Percentiles rank a stretch among this genome's conserved stretches.
phyloP scores from a whole-genome alignment of 2,113 vertebrate species.

The Lethenteron reissneri region DNA sequence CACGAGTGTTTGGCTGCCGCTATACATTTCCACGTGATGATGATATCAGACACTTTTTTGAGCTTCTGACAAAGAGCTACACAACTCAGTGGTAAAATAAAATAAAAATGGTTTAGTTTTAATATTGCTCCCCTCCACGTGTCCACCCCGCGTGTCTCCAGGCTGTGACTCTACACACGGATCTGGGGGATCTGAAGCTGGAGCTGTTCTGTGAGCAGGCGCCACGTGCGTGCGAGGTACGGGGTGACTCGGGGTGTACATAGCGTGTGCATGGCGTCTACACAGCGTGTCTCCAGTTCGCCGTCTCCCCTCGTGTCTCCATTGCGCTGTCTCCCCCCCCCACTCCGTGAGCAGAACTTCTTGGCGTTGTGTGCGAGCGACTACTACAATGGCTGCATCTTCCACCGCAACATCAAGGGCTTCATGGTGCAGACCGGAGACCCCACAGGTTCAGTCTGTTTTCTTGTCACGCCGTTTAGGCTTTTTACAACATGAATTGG shows the following conservation, averaged over 20 bases:
- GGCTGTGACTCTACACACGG: conserved; percentile 79
- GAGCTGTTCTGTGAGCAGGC: conserved; percentile 80
- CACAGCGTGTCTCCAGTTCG: too few relatives aligned
- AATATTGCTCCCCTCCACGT: not conserved
- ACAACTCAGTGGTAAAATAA: too few relatives aligned
- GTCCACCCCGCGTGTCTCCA: conserved; percentile 14
- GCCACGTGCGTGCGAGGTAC: conserved; percentile 60
- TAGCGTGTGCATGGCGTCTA: too few relatives aligned
- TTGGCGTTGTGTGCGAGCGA: conserved; percentile 70
- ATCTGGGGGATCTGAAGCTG: conserved; percentile 78
- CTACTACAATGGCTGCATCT: conserved; percentile 64
- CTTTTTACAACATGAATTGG: too few relatives aligned
- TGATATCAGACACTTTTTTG: too few relatives aligned
- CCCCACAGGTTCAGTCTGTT: conserved; percentile 43
- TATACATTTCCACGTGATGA: too few relatives aligned
- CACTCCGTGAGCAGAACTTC: conserved; percentile 52
- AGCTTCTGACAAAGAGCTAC: too few relatives aligned
- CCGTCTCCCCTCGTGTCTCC: too few relatives aligned
- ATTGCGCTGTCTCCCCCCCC: conserved; percentile 3
- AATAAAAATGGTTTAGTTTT: not conserved
- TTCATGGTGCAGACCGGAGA: conserved; percentile 98
- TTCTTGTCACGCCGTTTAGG: too few relatives aligned
- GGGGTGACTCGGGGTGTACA: conserved; percentile 9
- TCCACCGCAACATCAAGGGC: conserved; percentile 92
- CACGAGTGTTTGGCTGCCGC: too few relatives aligned